phyloP scores from a whole-genome alignment of 2,797 vertebrate species.

The Morelia viridis region DNA sequence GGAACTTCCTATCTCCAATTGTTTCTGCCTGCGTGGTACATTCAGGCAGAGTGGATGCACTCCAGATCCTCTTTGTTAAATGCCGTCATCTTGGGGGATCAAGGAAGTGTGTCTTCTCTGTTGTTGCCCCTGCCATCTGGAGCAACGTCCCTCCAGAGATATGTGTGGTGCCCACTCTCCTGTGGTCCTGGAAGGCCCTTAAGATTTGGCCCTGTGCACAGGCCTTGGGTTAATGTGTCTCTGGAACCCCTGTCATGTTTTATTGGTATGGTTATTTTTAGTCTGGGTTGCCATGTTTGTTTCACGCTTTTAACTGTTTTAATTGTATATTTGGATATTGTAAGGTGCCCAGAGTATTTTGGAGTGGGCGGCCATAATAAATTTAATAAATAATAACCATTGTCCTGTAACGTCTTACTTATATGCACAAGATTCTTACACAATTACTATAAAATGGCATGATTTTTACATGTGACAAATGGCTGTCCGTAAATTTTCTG shows the following conservation, averaged over 20 bases:
- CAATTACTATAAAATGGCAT: background rate
- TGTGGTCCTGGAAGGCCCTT: background rate
- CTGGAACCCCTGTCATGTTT: background rate
- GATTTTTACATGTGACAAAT: background rate
- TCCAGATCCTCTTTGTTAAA: background rate
- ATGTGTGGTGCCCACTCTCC: background rate
- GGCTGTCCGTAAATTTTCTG: background rate
- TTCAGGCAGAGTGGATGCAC: background rate
- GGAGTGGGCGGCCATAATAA: background rate
- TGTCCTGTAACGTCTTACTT: background rate
- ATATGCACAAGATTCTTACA: background rate
- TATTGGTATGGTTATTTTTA: background rate
- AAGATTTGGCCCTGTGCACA: background rate
- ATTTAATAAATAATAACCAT: background rate
- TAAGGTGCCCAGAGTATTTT: background rate
- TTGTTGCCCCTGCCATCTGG: background rate
- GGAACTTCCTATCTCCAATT: background rate
- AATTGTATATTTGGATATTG: background rate
- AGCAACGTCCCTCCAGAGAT: background rate
- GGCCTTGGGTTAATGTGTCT: background rate
- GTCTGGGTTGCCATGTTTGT: background rate
- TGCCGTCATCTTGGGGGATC: background rate
- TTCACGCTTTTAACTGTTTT: background rate
- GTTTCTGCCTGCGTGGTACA: background rate
- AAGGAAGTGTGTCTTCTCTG: background rate